These are phyloP conservation scores for Ctenicera cuprea DNA, from an alignment of 2,888 invertebrate species.

Conservation along the genomic window DNA sequence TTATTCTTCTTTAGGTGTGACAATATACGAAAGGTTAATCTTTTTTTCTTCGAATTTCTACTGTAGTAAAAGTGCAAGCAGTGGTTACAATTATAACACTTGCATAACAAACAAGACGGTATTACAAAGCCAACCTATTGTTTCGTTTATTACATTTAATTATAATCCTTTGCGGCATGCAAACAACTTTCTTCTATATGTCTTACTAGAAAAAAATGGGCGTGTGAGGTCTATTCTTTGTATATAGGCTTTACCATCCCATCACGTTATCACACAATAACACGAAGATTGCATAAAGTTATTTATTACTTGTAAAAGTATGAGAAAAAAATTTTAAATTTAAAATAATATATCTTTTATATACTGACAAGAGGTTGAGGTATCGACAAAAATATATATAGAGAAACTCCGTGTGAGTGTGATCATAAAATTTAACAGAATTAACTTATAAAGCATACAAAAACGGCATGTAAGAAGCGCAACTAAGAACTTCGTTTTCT, in stretches of 20 bases:
- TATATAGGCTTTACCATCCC: conserved; percentile 19
- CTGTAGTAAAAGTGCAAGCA: conserved; percentile 28
- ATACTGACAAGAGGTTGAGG: too few relatives aligned
- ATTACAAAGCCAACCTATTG: conserved; percentile 39
- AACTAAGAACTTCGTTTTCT: conserved; percentile 23
- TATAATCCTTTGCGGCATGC: conserved; percentile 42
- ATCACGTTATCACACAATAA: conserved; percentile 24
- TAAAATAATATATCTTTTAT: neutral
- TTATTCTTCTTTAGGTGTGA: conserved; percentile 2
- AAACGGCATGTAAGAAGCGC: conserved; percentile 16
- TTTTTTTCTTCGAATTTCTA: neutral
- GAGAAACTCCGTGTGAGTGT: too few relatives aligned
- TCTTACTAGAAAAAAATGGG: conserved; percentile 39
- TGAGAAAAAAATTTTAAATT: conserved; percentile 5
- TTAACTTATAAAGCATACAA: neutral
- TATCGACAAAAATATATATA: too few relatives aligned
- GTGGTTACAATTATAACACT: conserved; percentile 32
- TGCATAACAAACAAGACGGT: conserved; percentile 34
- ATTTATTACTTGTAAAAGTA: conserved; percentile 2
- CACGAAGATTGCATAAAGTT: neutral
- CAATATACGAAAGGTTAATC: conserved; percentile 31
- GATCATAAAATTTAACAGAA: neutral
- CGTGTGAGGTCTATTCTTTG: conserved; percentile 34
- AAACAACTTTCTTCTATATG: conserved; percentile 44
- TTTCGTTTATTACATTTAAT: conserved; percentile 44